phyloP scores from a whole-genome alignment of 2,113 vertebrate species.

The Austrofundulus limnaeus region DNA sequence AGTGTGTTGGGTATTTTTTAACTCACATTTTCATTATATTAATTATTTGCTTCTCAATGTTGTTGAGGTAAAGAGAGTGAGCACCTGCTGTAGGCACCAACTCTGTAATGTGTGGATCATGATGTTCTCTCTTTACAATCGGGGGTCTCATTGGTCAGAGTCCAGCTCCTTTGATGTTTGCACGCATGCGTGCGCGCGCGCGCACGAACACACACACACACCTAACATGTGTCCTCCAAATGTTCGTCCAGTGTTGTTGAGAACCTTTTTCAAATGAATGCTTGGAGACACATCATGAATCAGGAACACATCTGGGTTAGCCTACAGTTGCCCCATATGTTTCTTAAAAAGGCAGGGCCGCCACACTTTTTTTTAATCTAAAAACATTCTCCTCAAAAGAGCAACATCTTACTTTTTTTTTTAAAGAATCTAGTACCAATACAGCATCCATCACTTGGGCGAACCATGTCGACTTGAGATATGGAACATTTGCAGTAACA shows the following conservation, averaged over 20 bases:
- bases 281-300: background rate
- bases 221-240: slow-evolving; percentile 20
- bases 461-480: too few relatives aligned
- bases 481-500: too few relatives aligned
- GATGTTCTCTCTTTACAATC: background rate
- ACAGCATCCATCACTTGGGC: too few relatives aligned
- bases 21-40: too few relatives aligned
- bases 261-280: background rate
- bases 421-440: too few relatives aligned
- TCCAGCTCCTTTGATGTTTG: background rate
- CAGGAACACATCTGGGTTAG: background rate
- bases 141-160: slow-evolving; percentile 5
- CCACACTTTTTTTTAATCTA: background rate
- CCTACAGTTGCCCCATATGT: background rate
- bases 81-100: background rate
- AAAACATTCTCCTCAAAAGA: too few relatives aligned
- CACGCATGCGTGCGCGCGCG: too few relatives aligned
- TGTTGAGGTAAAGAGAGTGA: background rate
- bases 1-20: background rate
- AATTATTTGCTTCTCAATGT: too few relatives aligned
- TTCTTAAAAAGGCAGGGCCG: background rate
- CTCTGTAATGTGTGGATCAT: slow-evolving; percentile 4
- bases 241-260: slow-evolving; percentile 11
- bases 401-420: too few relatives aligned
- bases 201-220: background rate